Conservation (phyloP, 2,113 vertebrate species). For the Siniperca chuatsi region DNA sequence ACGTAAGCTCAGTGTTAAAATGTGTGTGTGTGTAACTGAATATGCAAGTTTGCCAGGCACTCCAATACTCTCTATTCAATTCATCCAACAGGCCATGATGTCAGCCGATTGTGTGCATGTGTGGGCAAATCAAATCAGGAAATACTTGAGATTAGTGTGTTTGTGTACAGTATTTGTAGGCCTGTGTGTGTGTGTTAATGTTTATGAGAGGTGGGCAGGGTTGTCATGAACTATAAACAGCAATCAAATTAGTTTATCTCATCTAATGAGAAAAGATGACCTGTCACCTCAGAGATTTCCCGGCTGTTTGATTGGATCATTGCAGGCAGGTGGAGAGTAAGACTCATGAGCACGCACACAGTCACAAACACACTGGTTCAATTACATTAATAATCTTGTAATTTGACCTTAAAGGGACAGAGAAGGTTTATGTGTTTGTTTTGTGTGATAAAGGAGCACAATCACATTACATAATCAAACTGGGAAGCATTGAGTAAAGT, state of each 20-base stretch:
- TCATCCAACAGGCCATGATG: background rate
- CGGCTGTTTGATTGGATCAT: conserved; percentile 34
- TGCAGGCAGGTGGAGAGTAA: conserved; percentile 9
- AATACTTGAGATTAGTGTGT: conserved; percentile 21
- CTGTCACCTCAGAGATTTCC: conserved; percentile 42
- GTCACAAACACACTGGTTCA: conserved; percentile 11
- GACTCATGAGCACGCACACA: conserved; percentile 7
- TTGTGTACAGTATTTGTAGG: background rate
- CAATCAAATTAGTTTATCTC: conserved; percentile 63
- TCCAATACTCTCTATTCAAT: background rate
- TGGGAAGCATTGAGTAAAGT: conserved; percentile 1
- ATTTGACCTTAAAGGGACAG: conserved; percentile 14
- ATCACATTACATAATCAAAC: background rate
- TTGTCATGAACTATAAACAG: conserved; percentile 60
- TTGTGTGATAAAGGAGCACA: background rate
- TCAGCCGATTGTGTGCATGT: background rate
- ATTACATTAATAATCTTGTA: conserved; percentile 39
- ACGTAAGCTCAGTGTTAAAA: conserved; percentile 86
- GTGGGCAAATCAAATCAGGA: conserved; percentile 58
- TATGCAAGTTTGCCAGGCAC: background rate
- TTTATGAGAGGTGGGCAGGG: conserved; percentile 7
- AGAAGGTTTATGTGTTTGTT: conserved; percentile 4
- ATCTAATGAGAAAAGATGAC: conserved; percentile 65
- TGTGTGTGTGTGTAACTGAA: background rate
- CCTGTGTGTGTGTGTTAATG: conserved; percentile 13